Percentiles rank a stretch among this genome's conserved stretches.
Evolutionary conservation across 2,113 vertebrate species (phyloP).

Genomic region (Ciconia maguari): DNA sequence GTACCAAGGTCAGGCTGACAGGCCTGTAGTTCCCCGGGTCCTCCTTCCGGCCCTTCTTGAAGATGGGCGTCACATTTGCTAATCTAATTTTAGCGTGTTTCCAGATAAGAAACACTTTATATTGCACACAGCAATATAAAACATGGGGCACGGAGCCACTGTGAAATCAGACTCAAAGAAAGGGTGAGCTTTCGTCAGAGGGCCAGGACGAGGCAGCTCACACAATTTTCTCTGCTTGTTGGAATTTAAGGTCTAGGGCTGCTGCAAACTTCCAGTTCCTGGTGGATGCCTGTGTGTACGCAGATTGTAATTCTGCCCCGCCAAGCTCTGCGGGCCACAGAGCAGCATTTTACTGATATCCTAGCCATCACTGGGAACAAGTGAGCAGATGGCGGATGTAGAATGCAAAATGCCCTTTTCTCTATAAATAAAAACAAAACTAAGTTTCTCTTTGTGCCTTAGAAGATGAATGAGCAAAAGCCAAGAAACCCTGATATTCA

Average conservation of each 20-base stretch:
- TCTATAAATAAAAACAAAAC: not conserved
- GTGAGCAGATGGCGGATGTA: rapidly evolving
- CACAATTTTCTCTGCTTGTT: not conserved
- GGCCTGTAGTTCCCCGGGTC: no score
- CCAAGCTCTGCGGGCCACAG: not conserved
- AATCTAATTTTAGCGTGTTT: not conserved
- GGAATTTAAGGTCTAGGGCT: not conserved
- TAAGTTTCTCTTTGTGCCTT: not conserved
- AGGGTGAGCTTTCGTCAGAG: not conserved
- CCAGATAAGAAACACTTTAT: not conserved
- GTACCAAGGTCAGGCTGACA: no score
- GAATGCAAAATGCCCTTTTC: not conserved
- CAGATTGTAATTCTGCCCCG: not conserved
- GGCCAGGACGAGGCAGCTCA: not conserved
- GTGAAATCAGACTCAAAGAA: not conserved
- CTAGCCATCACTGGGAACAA: not conserved
- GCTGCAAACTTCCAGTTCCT: not conserved
- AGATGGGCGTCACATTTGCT: no score
- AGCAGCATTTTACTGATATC: not conserved
- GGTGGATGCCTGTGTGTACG: not conserved
- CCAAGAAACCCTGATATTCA: not conserved
- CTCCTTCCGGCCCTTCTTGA: no score
- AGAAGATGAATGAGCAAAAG: not conserved
- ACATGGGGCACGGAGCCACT: not conserved
- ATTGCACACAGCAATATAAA: not conserved